Evolutionary conservation across 2,797 vertebrate species (phyloP), one percentile per base, ranked within the genome.

Genomic region (Sebastes hubbsi): DNA sequence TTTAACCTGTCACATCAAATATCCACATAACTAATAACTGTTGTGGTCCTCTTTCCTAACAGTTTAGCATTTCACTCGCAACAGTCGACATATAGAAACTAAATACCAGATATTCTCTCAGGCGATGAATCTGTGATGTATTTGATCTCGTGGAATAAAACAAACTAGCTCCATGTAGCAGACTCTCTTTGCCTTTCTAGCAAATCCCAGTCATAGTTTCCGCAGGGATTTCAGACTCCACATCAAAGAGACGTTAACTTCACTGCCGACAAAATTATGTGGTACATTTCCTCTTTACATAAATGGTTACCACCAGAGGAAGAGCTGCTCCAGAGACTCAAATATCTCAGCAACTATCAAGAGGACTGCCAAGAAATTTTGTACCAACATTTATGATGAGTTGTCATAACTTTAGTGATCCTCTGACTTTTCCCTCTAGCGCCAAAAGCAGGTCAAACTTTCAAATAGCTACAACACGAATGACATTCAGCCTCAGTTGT

Each of bases 221-320:
- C 25, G 4, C 1, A 2, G 72, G 72, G 77, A 86, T 58, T 82
- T 72, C 71, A 73, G 71, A 32, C 54, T 1, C 4, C 4, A 77
- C 80, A 82, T 82, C 82, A 83, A 75, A 72, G 61, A 10, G 16
- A 72, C 1, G 30, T n/a, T 20, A 61, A 61, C 80, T 42, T 60
- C 3, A 9, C 61, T 16, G 72, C 24, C 27, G 9, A 56, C 62
- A 80, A 73, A 75, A 36, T 16, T 10, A 75, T 9, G 38, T 7
- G 70, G 59, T 52, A 49, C 52, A 55, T n/a, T 52, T 13, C 25
- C 1, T 70, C 30, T 78, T 71, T n/a, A 61, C 60, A 79, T 65
- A 60, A 76, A 75, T 36, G 8, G 20, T 38, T 11, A 67, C 52
- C 52, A 68, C 42, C 55, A 70, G 74, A 68, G 63, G 32, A 42